Evolutionary conservation across 2,113 vertebrate species (phyloP).

Genomic region (Scomber scombrus): DNA sequence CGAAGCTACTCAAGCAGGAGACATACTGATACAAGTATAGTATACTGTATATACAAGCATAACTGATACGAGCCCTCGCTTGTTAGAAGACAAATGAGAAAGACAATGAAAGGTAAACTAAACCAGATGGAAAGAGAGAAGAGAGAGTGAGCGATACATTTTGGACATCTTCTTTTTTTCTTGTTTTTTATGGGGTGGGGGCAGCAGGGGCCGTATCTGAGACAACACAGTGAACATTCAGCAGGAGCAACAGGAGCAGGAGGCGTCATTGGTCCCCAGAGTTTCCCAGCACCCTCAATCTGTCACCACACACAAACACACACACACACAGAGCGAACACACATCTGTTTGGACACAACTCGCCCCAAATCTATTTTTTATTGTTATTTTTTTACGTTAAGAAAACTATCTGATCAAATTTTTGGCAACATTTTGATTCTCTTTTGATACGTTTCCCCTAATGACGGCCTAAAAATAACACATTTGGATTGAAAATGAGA

Average conservation of each 20-base stretch:
- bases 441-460: not conserved
- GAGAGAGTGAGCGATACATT: constrained; percentile 37
- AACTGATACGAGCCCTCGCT: constrained; percentile 33
- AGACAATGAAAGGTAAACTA: constrained; percentile 51
- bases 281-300: constrained; percentile 67
- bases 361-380: too few relatives aligned
- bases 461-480: constrained; percentile 12
- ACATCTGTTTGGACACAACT: constrained; percentile 8
- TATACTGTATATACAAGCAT: not conserved
- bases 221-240: constrained; percentile 17
- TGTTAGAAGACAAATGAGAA: constrained; percentile 56
- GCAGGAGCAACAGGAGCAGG: constrained; percentile 47
- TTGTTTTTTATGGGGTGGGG: constrained; percentile 13
- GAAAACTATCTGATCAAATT: not conserved
- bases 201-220: constrained; percentile 28
- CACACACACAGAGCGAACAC: constrained; percentile 21
- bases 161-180: constrained; percentile 14
- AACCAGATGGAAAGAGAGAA: constrained; percentile 27
- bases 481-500: not conserved
- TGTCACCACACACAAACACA: constrained; percentile 55
- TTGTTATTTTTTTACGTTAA: too few relatives aligned
- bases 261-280: constrained; percentile 40
- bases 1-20: constrained; percentile 53
- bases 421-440: not conserved
- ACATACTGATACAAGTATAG: constrained; percentile 12